These are phyloP conservation scores for Sebastiscus tertius DNA, from an alignment of 2,797 vertebrate genomes.

Conservation along the genomic window DNA sequence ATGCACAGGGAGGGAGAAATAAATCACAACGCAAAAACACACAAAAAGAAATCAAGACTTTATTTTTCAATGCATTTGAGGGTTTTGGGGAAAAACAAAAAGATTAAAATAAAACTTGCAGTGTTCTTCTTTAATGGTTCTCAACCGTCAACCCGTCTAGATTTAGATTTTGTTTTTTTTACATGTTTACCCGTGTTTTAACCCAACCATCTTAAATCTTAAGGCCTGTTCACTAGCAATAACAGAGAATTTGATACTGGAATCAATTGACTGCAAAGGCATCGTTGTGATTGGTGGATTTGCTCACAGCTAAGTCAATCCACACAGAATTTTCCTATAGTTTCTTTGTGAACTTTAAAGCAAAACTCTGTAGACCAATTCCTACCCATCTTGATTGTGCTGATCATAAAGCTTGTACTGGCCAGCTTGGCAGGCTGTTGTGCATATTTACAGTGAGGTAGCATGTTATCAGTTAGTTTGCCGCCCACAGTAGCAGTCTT, in stretches of 20 bases:
- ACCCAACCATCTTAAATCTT: not conserved
- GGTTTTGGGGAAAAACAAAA: not conserved
- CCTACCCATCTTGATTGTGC: not conserved
- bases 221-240: not conserved
- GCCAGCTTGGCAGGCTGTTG: not conserved
- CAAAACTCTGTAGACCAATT: not conserved
- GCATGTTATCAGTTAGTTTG: not conserved
- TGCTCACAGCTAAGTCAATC: not conserved
- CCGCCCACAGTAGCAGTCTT: not conserved
- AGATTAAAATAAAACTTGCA: not conserved
- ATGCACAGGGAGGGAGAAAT: slow-evolving; percentile 51
- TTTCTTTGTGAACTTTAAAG: not conserved
- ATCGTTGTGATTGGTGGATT: not conserved
- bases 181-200: not conserved
- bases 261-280: not conserved
- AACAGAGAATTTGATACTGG: not conserved
- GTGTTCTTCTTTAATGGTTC: slow-evolving; percentile 35
- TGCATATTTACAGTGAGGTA: not conserved
- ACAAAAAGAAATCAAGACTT: slow-evolving; percentile 50
- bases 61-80: slow-evolving; percentile 42
- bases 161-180: not conserved
- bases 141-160: slow-evolving; percentile 30
- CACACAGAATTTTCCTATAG: not conserved
- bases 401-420: not conserved
- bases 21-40: slow-evolving; percentile 41